Evolutionary conservation across 2,797 vertebrate species (phyloP).

Genomic region (Neostethus bicornis): DNA sequence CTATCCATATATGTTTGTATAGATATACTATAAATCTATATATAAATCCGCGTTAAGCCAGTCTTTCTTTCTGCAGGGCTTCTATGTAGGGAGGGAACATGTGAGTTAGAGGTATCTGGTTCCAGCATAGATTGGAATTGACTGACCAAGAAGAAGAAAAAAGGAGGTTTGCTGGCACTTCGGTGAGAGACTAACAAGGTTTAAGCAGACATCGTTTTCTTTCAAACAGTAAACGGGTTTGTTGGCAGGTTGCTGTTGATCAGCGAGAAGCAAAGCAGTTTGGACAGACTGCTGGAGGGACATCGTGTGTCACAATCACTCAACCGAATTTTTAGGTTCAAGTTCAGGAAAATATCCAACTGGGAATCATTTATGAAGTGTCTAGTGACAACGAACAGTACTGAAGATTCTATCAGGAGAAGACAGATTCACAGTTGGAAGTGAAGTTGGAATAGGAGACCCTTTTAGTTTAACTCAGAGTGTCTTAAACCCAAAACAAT

Average conservation of each 20-base stretch:
- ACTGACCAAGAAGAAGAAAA: constrained; percentile 46
- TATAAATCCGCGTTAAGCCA: too few species aligned
- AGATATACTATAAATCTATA: too few species aligned
- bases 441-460: constrained; percentile 28
- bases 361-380: constrained; percentile 72
- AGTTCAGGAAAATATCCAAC: constrained; percentile 59
- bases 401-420: constrained; percentile 59
- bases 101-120: constrained; percentile 26
- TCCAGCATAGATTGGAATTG: constrained; percentile 42
- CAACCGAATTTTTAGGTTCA: constrained; percentile 56
- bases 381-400: constrained; percentile 60
- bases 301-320: constrained; percentile 48
- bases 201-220: constrained; percentile 18
- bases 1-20: too few species aligned
- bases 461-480: constrained; percentile 16
- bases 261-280: constrained; percentile 29
- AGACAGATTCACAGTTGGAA: constrained; percentile 40
- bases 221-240: constrained; percentile 50
- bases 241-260: constrained; percentile 60
- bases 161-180: constrained; percentile 37
- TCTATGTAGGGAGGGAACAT: constrained; percentile 5
- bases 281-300: constrained; percentile 47
- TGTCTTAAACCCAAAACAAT: constrained; percentile 14
- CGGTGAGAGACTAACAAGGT: constrained; percentile 45
- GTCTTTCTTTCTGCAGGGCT: constrained; percentile 5